Evolutionary conservation across 2,113 vertebrate genomes (phyloP).

Genomic region (Anseranas semipalmata): DNA sequence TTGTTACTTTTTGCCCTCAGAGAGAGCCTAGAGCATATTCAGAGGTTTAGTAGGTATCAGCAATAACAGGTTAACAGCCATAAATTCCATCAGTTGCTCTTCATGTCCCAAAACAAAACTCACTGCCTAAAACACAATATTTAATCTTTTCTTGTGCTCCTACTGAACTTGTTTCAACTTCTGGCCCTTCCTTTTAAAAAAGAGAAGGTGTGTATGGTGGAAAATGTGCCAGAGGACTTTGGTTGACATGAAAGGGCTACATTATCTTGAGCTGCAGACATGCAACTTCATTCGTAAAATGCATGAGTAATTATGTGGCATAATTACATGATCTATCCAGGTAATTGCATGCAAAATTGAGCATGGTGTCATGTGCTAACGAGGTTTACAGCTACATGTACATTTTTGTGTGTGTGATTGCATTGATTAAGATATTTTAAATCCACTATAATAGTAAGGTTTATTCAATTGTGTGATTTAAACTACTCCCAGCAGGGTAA

Average conservation of each 20-base stretch:
- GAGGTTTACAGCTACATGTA: conserved; percentile 27
- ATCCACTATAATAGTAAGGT: neutral
- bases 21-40: neutral
- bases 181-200: neutral
- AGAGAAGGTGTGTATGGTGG: neutral
- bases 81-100: neutral
- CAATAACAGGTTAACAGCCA: neutral
- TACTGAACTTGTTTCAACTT: neutral
- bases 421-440: conserved; percentile 20
- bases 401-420: conserved; percentile 20
- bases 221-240: neutral
- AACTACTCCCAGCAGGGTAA: neutral
- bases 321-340: conserved; percentile 44
- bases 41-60: neutral
- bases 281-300: neutral
- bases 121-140: neutral
- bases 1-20: neutral
- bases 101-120: neutral
- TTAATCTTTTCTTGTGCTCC: neutral
- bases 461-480: conserved; percentile 1
- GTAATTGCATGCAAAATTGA: conserved; percentile 52
- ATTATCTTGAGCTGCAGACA: conserved; percentile 8
- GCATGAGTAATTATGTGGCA: conserved; percentile 4
- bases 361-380: conserved; percentile 43
- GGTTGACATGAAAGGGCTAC: neutral